A percentile compares a stretch with the other conserved stretches of the same genome.
Evolutionary conservation across 2,797 vertebrate species (phyloP).

Genomic region (Siniperca scherzeri): DNA sequence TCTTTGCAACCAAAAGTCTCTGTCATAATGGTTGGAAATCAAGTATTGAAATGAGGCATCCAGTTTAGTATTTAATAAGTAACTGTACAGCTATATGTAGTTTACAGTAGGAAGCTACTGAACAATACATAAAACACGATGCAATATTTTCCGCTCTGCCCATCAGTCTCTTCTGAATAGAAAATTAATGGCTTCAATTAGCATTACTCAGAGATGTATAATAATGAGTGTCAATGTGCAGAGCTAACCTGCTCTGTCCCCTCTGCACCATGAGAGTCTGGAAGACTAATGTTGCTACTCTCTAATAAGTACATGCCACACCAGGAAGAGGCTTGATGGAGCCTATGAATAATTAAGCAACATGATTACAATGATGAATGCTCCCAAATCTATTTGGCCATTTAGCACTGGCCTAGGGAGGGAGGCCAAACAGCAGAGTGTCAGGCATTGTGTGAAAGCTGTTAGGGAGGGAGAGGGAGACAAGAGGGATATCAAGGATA

Average conservation of each 20-base stretch:
- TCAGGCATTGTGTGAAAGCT: constrained; percentile 73
- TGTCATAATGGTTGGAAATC: constrained; percentile 27
- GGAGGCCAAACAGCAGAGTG: constrained; percentile 61
- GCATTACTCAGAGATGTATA: constrained; percentile 72
- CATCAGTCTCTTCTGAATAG: constrained; percentile 61
- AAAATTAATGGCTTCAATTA: constrained; percentile 76
- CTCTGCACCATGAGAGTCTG: constrained; percentile 62
- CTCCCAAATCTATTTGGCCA: constrained; percentile 77
- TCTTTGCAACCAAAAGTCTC: constrained; percentile 50
- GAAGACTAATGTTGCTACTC: constrained; percentile 74
- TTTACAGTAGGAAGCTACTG: constrained; percentile 41
- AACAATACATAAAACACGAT: constrained; percentile 40
- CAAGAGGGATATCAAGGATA: constrained; percentile 45
- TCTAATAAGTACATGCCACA: constrained; percentile 82
- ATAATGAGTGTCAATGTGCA: constrained; percentile 66
- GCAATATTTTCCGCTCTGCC: constrained; percentile 52
- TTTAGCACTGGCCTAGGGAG: constrained; percentile 74
- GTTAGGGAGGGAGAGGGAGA: constrained; percentile 57
- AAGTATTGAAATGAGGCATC: constrained; percentile 43
- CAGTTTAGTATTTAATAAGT: constrained; percentile 28
- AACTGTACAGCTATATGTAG: constrained; percentile 38
- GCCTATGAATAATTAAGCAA: constrained; percentile 86
- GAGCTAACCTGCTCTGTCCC: constrained; percentile 68
- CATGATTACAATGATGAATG: constrained; percentile 87
- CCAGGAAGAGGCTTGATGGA: constrained; percentile 83